Evolutionary conservation across 2,888 invertebrate genomes (phyloP).

Genomic region (Lutraria lutraria): DNA sequence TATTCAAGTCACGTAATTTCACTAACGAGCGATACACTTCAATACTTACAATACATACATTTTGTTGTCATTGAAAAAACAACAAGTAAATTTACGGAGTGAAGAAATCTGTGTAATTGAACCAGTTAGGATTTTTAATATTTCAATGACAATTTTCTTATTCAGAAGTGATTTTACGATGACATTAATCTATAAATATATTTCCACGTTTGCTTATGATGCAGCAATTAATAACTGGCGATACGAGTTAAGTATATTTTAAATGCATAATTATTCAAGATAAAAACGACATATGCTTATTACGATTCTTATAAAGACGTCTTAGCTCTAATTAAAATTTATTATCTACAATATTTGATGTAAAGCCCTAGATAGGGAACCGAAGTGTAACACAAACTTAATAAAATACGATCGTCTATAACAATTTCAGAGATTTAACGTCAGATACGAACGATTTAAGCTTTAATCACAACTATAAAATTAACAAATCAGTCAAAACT

Average conservation of each 20-base stretch:
- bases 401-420: conserved; percentile 22
- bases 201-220: neutral
- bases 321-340: conserved; percentile 43
- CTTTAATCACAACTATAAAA: conserved; percentile 44
- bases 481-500: conserved; percentile 17
- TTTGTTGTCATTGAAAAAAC: too few relatives aligned
- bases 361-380: conserved; percentile 34
- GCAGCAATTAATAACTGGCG: neutral
- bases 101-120: too few relatives aligned
- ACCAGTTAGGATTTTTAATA: neutral
- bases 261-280: neutral
- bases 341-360: conserved; percentile 33
- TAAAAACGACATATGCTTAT: neutral
- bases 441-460: conserved; percentile 27
- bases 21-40: too few relatives aligned
- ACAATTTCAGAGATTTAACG: conserved; percentile 11
- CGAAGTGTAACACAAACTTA: conserved; percentile 32
- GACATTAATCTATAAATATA: neutral
- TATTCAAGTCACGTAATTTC: too few relatives aligned
- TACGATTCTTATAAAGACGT: conserved; percentile 42
- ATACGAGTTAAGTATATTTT: neutral
- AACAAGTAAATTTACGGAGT: too few relatives aligned
- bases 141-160: neutral
- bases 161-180: neutral
- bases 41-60: too few relatives aligned